Conservation (phyloP, 53 echinoderm and acorn worm species). For the Holothuria leucospilota region DNA sequence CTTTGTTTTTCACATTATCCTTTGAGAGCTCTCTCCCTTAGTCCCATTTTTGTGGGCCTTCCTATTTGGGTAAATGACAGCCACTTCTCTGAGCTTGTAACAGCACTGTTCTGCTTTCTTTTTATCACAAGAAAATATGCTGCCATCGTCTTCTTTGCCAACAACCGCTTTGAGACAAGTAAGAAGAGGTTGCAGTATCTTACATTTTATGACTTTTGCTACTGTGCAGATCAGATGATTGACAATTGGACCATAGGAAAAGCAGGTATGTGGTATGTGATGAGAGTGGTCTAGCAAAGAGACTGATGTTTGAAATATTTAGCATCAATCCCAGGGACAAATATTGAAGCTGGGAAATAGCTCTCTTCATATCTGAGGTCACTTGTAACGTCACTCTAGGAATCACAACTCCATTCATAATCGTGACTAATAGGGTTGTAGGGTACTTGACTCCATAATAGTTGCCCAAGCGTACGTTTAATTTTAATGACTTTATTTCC, state of each 20-base stretch:
- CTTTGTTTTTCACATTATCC: too few relatives aligned
- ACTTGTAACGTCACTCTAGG: too few relatives aligned
- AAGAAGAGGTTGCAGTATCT: constrained; percentile 92
- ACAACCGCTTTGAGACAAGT: constrained; percentile 98
- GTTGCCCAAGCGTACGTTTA: too few relatives aligned
- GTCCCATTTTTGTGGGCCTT: too few relatives aligned
- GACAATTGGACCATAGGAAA: constrained; percentile 91
- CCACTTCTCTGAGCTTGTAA: neutral
- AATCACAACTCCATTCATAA: too few relatives aligned
- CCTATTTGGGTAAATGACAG: neutral
- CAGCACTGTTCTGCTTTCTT: neutral
- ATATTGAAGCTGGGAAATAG: neutral
- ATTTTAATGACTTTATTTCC: too few relatives aligned
- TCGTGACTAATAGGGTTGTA: too few relatives aligned
- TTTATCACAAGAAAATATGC: constrained; percentile 81
- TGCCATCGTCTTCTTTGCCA: constrained; percentile 97
- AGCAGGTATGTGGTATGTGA: constrained; percentile 60
- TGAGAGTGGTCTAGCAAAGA: neutral
- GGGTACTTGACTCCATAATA: too few relatives aligned
- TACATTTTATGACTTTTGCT: constrained; percentile 88
- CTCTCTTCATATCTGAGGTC: too few relatives aligned
- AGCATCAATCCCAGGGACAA: neutral
- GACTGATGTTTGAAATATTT: neutral
- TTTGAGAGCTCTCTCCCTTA: too few relatives aligned
- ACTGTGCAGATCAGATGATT: constrained; percentile 96